phyloP scores from a whole-genome alignment of 2,113 vertebrate species.

The Thermophis baileyi region DNA sequence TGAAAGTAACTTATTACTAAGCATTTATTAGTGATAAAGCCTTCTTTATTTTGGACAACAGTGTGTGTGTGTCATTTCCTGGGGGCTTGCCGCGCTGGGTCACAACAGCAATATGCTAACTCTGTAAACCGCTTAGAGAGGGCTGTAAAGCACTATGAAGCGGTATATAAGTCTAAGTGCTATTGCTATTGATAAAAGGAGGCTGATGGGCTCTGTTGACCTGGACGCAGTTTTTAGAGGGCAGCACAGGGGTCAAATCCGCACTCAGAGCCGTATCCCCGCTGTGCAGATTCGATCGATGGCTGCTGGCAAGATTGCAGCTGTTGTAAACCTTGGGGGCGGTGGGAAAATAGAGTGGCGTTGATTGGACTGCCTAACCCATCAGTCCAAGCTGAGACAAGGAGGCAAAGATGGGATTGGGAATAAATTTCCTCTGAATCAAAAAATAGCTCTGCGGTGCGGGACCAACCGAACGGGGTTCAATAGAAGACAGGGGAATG shows the following conservation, averaged over 20 bases:
- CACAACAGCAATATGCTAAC: too few species aligned
- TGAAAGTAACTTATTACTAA: too few species aligned
- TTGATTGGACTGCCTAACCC: not conserved
- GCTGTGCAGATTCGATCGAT: not conserved
- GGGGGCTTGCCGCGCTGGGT: too few species aligned
- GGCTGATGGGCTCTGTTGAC: too few species aligned
- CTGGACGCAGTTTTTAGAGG: too few species aligned
- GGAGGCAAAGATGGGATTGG: not conserved
- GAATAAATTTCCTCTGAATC: not conserved
- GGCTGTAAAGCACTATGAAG: too few species aligned
- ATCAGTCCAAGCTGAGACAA: not conserved
- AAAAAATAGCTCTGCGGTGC: not conserved
- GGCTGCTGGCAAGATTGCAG: not conserved
- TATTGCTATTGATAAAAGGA: too few species aligned
- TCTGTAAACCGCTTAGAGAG: too few species aligned
- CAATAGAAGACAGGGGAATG: not conserved
- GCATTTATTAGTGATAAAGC: too few species aligned
- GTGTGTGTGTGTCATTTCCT: too few species aligned
- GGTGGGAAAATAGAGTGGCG: not conserved
- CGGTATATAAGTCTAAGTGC: too few species aligned
- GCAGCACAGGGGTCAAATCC: not conserved
- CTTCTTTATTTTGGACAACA: too few species aligned
- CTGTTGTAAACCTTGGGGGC: not conserved
- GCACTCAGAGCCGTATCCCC: not conserved
- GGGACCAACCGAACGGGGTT: not conserved